phyloP scores from a whole-genome alignment of 1,140 invertebrate species.

The Schlechtendalia chinensis region DNA sequence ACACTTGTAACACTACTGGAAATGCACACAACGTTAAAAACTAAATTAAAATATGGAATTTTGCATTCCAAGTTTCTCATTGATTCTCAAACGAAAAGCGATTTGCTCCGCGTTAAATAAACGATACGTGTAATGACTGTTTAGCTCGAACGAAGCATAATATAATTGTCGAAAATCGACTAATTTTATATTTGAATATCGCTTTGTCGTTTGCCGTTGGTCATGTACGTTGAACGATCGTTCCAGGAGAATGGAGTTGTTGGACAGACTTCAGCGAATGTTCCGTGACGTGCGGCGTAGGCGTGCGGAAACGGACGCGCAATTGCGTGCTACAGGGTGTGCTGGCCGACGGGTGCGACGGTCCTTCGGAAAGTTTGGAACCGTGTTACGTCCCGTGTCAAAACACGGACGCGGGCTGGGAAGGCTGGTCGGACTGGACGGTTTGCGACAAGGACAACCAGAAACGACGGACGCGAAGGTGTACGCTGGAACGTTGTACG shows the following conservation, averaged over 20 bases:
- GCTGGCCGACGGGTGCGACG: constrained; percentile 60
- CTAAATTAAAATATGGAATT: no score
- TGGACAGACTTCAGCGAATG: constrained; percentile 82
- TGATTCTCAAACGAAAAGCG: no score
- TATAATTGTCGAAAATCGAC: no score
- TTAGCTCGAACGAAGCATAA: no score
- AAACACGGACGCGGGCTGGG: constrained; percentile 58
- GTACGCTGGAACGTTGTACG: constrained; percentile 64
- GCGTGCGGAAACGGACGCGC: constrained; percentile 62
- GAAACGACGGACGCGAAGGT: constrained; percentile 66
- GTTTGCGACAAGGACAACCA: constrained; percentile 65
- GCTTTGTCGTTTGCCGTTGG: no score
- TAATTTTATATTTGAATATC: no score
- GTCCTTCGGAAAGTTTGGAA: constrained; percentile 56
- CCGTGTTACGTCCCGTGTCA: constrained; percentile 64
- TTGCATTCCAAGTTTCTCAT: no score
- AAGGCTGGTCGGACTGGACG: constrained; percentile 71
- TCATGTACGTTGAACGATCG: no score
- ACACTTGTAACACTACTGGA: no score
- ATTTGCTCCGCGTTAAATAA: no score
- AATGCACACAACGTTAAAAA: no score
- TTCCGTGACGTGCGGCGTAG: constrained; percentile 71
- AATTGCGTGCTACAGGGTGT: constrained; percentile 58
- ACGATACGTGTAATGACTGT: no score
- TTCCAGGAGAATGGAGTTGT: constrained; percentile 71